These are phyloP conservation scores for Thymelicus acteon DNA, from an alignment of 2,888 invertebrate genomes.

Conservation along the genomic window DNA sequence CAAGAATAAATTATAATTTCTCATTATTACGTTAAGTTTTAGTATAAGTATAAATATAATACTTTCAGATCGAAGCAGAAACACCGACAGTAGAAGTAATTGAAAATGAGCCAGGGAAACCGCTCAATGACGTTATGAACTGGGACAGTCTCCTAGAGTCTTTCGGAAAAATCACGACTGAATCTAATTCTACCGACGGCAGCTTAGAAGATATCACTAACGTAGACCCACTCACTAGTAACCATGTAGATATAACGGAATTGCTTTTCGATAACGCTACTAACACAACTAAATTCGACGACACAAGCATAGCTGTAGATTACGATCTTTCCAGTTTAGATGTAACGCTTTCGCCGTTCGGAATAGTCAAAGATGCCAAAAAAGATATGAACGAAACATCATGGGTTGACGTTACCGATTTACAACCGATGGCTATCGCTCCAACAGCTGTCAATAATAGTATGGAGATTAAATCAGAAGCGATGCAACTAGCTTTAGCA, in stretches of 20 bases:
- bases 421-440: conserved; percentile 54
- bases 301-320: conserved; percentile 59
- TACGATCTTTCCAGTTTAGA: conserved; percentile 68
- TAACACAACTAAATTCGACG: conserved; percentile 58
- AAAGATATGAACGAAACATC: conserved; percentile 50
- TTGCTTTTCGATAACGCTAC: conserved; percentile 68
- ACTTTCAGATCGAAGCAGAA: conserved; percentile 61
- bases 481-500: conserved; percentile 89
- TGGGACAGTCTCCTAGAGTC: conserved; percentile 79
- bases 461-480: conserved; percentile 74
- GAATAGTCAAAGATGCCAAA: conserved; percentile 58
- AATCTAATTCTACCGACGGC: conserved; percentile 73
- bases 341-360: conserved; percentile 62
- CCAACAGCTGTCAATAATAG: conserved; percentile 48
- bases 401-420: conserved; percentile 63
- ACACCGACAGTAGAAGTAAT: conserved; percentile 49
- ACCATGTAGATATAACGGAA: conserved; percentile 71
- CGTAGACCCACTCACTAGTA: conserved; percentile 55
- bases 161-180: conserved; percentile 75
- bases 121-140: conserved; percentile 63
- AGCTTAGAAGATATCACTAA: conserved; percentile 70
- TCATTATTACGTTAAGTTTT: too few species aligned
- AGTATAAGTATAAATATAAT: neutral
- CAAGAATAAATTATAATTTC: too few species aligned
- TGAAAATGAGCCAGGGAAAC: conserved; percentile 51